Conservation (phyloP, 2,888 invertebrate species). For the Oligia strigilis region DNA sequence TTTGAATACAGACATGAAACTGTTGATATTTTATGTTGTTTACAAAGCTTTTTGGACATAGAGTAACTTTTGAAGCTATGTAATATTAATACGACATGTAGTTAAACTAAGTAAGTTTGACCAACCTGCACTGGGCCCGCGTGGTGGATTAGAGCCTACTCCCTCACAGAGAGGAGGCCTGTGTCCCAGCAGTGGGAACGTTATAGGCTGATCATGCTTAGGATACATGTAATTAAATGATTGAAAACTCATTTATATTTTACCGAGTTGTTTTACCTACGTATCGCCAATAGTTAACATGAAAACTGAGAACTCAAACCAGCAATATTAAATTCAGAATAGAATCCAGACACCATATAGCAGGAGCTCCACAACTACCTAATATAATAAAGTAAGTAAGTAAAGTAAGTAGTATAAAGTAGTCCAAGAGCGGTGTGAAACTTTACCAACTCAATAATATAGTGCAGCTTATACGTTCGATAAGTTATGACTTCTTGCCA, state of each 20-base stretch:
- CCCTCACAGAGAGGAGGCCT: too few relatives aligned
- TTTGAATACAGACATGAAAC: conserved; percentile 1
- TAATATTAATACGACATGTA: neutral
- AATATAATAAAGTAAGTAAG: conserved; percentile 38
- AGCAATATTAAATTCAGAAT: neutral
- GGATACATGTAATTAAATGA: neutral
- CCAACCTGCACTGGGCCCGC: too few relatives aligned
- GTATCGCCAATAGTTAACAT: too few relatives aligned
- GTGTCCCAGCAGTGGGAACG: too few relatives aligned
- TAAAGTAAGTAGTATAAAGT: neutral
- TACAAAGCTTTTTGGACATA: neutral
- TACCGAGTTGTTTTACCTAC: too few relatives aligned
- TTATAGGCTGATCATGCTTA: too few relatives aligned
- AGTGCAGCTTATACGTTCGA: conserved; percentile 27
- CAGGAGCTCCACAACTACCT: conserved; percentile 19
- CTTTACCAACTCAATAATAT: conserved; percentile 20
- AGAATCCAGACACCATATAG: neutral
- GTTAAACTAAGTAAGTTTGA: too few relatives aligned
- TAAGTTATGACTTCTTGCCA: conserved; percentile 44
- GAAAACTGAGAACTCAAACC: too few relatives aligned
- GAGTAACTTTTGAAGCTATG: too few relatives aligned
- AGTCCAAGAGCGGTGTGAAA: conserved; percentile 33
- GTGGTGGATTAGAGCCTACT: too few relatives aligned
- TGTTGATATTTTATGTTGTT: neutral
- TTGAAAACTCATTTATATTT: too few relatives aligned